phyloP scores from a whole-genome alignment of 1,140 invertebrate genomes.

The Adelges cooleyi region DNA sequence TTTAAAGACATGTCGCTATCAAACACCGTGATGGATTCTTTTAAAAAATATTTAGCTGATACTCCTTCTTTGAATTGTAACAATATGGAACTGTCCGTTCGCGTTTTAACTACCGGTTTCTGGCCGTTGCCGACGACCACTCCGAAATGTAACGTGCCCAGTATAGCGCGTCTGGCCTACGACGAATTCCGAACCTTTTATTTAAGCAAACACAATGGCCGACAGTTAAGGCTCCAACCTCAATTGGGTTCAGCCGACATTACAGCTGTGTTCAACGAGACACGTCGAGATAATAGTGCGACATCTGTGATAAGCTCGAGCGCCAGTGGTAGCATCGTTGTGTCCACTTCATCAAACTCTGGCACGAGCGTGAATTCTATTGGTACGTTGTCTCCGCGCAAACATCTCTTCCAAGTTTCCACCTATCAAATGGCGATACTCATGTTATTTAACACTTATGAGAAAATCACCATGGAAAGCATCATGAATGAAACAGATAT shows the following conservation, averaged over 20 bases:
- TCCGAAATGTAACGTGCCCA: slow-evolving; percentile 88
- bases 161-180: slow-evolving; percentile 80
- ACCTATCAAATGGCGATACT: slow-evolving; percentile 96
- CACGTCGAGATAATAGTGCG: slow-evolving; percentile 45
- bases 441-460: slow-evolving; percentile 92
- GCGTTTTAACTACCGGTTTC: slow-evolving; percentile 97
- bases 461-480: slow-evolving; percentile 78
- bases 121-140: slow-evolving; percentile 96
- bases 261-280: slow-evolving; percentile 86
- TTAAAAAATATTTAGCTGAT: slow-evolving; percentile 72
- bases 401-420: slow-evolving; percentile 83
- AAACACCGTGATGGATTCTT: slow-evolving; percentile 97
- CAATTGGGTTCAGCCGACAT: slow-evolving; percentile 94
- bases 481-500: slow-evolving; percentile 85
- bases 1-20: slow-evolving; percentile 99
- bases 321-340: slow-evolving; percentile 18
- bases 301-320: slow-evolving; percentile 15
- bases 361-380: slow-evolving; percentile 13
- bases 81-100: slow-evolving; percentile 90
- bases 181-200: slow-evolving; percentile 94
- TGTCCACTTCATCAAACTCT: slow-evolving; percentile 2
- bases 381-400: slow-evolving; percentile 43
- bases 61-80: slow-evolving; percentile 48
- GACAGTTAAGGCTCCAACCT: slow-evolving; percentile 92
- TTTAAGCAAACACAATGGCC: slow-evolving; percentile 92